Base-by-base conservation (phyloP, 2,888 invertebrate species). In the Epsilonema sp. region DNA sequence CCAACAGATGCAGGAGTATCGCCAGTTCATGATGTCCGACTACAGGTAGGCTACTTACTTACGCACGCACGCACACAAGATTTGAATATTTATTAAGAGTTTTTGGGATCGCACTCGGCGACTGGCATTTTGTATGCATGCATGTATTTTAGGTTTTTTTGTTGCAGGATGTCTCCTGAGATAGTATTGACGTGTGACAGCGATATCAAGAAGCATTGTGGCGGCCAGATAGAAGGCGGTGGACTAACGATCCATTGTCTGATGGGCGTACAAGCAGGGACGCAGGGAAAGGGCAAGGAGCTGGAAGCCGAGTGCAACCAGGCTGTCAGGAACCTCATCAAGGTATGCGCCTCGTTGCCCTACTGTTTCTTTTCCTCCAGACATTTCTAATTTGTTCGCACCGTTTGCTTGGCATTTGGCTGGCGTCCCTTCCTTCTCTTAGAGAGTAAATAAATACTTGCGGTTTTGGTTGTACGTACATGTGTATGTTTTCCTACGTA, bases 231-330 rank as follows among this genome's bases (percentile, higher is more conserved):
- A 48, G 81, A 82, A 64, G 73, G 76, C 46, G 84, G 82, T 2
- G 86, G 84, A 0, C 79, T 79, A 62, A 90, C 90, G 0, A 80
- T 97, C 54, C 92, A 94, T 65, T 97, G 94, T 64, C 70, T 97
- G 39, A 84, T 94, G 84, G 54, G 23, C 57, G 61, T 44, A 63
- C 62, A 23, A 53, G 47, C 3, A 45, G 49, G 37, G 73, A 75
- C 1, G 73, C 75, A 54, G 71, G 73, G 57, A 75, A 74, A 57
- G 76, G 77, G 8, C 4, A n/a, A 13, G 19, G 22, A 24, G 5
- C 26, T 46, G 26, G 3, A 26, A 4, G 3, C 49, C 19, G 24
- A 40, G 43, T 42, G 49, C 24, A 2, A 16, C 2, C 26, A 42
- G 23, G 36, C 47, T 5, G 16, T 41, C 20, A 2, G 13, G 16